A percentile compares a stretch with the other conserved stretches of the same genome.
Evolutionary conservation across 2,888 invertebrate species (phyloP).

Genomic region (Chrysopilus asiliformis): DNA sequence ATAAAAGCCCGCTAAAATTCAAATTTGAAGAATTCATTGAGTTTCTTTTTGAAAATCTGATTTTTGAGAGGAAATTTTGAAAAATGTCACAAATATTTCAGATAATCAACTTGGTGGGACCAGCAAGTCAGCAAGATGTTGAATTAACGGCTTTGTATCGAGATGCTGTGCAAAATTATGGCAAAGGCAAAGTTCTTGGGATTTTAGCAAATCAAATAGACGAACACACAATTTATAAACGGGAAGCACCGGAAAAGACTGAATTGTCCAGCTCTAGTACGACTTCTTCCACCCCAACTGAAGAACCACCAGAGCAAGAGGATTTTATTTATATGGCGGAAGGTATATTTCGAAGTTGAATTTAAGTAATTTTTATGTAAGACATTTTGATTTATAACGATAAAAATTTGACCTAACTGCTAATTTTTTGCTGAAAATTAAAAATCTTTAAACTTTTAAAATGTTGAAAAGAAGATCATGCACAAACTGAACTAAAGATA

Average conservation of each 20-base stretch:
- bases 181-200: constrained; percentile 43
- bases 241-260: constrained; percentile 18
- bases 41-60: too few species aligned
- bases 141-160: constrained; percentile 46
- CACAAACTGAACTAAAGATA: too few species aligned
- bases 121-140: constrained; percentile 45
- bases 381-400: too few species aligned
- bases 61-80: too few species aligned
- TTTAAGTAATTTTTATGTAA: constrained; percentile 3
- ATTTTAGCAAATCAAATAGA: constrained; percentile 39
- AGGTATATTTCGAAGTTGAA: constrained; percentile 25
- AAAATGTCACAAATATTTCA: constrained; percentile 20
- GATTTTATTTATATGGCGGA: constrained; percentile 42
- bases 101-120: constrained; percentile 44
- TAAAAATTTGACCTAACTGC: too few species aligned
- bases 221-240: constrained; percentile 29
- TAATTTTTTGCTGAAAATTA: too few species aligned
- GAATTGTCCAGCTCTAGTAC: constrained; percentile 4
- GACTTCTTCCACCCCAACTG: constrained; percentile 25
- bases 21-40: too few species aligned
- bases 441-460: too few species aligned
- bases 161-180: constrained; percentile 44
- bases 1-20: too few species aligned
- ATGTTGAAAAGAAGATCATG: too few species aligned
- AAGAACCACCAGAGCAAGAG: constrained; percentile 31